Evolutionary conservation across 2,113 vertebrate genomes (phyloP), one percentile per base, ranked within the genome.

Genomic region (Myrmecobius fasciatus): DNA sequence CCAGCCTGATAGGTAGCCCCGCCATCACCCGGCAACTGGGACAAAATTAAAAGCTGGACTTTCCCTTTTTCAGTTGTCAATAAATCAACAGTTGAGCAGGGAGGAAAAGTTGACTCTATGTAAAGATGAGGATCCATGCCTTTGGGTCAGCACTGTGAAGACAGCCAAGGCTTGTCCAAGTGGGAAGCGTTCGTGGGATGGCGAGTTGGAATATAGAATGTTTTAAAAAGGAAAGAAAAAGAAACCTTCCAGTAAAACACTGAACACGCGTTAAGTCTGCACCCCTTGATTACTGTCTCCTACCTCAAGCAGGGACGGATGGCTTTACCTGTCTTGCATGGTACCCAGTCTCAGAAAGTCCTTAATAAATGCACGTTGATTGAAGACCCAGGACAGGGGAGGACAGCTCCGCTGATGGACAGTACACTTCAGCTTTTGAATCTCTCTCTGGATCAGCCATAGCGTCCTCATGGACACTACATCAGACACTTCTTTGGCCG

Each of bases 61-160:
- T 96, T 96, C 98, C 96, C 97, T 96, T 46, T 88, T 67, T 97
- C 97, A 96, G 95, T 95, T 95, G 97, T 91, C 94, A 10, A 49
- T n/a, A 17, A n/a, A n/a, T 17, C 36, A 75, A n/a, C 56, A n/a
- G 89, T 48, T 46, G 47, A 25, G 24, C 46, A 17, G 89, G 25
- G 49, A 48, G 46, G 89, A 75, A 75, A 75, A 75, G 67, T 2
- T n/a, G 60, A 75, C 14, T 36, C 60, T 31, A 12, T n/a, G 36
- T 22, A 43, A 83, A 24, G 14, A n/a, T 36, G 31, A 3, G 12
- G n/a, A 20, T n/a, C 67, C 20, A 1, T 43, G n/a, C n/a, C 20
- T 24, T 43, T 83, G 24, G 67, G n/a, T 43, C n/a, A 43, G 36
- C 67, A 83, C 67, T 43, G 67, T 20, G 17, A n/a, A 48, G 8